Evolutionary conservation across 2,797 vertebrate species (phyloP), one percentile per base, ranked within the genome.

Genomic region (Chelon labrosus): DNA sequence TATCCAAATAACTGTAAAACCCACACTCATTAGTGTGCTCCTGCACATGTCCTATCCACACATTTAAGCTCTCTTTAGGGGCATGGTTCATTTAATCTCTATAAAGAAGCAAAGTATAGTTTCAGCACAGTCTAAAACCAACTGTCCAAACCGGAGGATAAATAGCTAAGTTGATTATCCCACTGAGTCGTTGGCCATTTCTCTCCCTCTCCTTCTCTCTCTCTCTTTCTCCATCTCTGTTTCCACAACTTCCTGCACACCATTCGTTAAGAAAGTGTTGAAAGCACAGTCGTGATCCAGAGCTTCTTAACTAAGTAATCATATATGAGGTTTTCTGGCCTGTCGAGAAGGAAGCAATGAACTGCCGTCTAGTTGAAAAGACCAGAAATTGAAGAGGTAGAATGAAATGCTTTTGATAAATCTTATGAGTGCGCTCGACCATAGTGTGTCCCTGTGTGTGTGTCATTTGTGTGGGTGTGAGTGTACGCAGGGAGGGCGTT

Each of bases 111-210:
- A 75, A 83, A 88, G 79, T 84, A 82, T 77, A 71, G 75, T 80
- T 88, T 83, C 64, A 37, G 73, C 77, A 50, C 83, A 61, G 71
- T 67, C 67, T 47, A 79, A 85, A 85, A 85, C 75, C 82, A 88
- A 92, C 87, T 81, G 87, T 91, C 85, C 75, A 85, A 86, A 83
- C 77, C 50, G 67, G 35, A 90, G 88, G 83, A 92, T 89, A 88
- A 92, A 93, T 90, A 78, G 88, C 84, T 12, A 70, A 65, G 79
- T 82, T 93, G 89, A 93, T 93, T 90, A 91, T 90, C 82, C 91
- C 20, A 41, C 83, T 74, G 87, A 90, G 86, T 84, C 60, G 65
- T 4, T 85, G 79, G 77, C 81, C 63, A 52, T 90, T 79, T 79
- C 84, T 85, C 65, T 61, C 51, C 7, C 25, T 27, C 25, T 27